Evolutionary conservation across 2,888 invertebrate genomes (phyloP).

Genomic region (Adelphocoris suturalis): DNA sequence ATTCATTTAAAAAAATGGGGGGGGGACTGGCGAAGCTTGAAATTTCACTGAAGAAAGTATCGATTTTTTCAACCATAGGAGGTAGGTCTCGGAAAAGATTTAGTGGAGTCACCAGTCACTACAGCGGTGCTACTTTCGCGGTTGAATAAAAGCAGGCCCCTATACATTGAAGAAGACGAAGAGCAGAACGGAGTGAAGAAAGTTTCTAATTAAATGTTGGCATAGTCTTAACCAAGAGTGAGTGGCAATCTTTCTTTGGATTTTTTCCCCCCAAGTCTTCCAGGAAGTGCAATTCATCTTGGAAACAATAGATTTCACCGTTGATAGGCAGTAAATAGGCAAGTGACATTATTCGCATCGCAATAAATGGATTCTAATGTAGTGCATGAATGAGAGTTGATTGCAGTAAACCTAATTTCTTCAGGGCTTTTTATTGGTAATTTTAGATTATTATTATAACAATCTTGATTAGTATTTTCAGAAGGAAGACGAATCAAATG

Average conservation of each 20-base stretch:
- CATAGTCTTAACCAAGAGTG: slow-evolving; percentile 30
- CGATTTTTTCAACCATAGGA: not conserved
- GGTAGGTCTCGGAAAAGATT: too few species aligned
- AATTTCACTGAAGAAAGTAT: not conserved
- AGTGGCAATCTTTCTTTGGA: not conserved
- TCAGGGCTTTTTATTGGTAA: too few species aligned
- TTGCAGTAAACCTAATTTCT: too few species aligned
- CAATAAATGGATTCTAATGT: too few species aligned
- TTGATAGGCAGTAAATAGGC: too few species aligned
- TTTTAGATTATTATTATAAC: too few species aligned
- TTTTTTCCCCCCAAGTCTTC: not conserved
- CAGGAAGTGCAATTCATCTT: not conserved
- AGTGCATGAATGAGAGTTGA: too few species aligned
- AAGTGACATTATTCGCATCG: too few species aligned
- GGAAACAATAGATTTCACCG: too few species aligned
- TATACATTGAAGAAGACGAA: not conserved
- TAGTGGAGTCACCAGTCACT: not conserved
- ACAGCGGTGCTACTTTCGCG: not conserved
- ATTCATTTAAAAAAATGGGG: too few species aligned
- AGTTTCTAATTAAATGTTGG: slow-evolving; percentile 29
- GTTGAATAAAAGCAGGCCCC: not conserved
- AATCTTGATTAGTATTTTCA: too few species aligned
- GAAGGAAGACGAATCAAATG: too few species aligned
- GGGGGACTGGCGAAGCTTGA: not conserved
- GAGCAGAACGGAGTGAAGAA: not conserved